phyloP scores from a whole-genome alignment of 2,113 vertebrate species.

The Agapornis roseicollis region DNA sequence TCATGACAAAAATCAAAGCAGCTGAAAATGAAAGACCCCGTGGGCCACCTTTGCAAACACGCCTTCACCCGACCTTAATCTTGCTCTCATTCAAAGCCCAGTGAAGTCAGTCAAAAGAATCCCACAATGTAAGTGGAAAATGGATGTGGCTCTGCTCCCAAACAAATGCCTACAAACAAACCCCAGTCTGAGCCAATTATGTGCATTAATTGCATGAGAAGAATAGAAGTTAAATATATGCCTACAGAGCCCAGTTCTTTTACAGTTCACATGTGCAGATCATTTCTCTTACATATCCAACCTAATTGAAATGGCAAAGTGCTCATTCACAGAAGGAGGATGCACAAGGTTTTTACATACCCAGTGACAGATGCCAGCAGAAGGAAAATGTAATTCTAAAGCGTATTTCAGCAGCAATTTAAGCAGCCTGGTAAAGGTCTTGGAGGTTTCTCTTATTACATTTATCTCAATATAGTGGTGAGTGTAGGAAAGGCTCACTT shows the following conservation, averaged over 20 bases:
- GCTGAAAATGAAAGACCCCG: not conserved
- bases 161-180: not conserved
- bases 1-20: conserved; percentile 41
- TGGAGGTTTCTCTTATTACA: not conserved
- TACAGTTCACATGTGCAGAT: not conserved
- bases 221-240: not conserved
- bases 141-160: not conserved
- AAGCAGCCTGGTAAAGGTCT: not conserved
- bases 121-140: not conserved
- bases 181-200: not conserved
- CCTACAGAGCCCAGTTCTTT: not conserved
- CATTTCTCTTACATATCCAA: not conserved
- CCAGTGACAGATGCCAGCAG: not conserved
- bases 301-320: conserved; percentile 27
- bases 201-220: conserved; percentile 10
- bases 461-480: not conserved
- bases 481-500: not conserved
- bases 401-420: not conserved
- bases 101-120: not conserved
- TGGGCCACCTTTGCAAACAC: not conserved
- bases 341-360: not conserved
- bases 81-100: not conserved
- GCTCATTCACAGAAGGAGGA: not conserved
- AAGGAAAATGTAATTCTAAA: conserved; percentile 7
- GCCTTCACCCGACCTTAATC: conserved; percentile 31